Percentiles rank a stretch among this genome's conserved stretches.
These are phyloP conservation scores for Meteorus cinctellus DNA, from an alignment of 2,888 invertebrate genomes.

Conservation along the genomic window DNA sequence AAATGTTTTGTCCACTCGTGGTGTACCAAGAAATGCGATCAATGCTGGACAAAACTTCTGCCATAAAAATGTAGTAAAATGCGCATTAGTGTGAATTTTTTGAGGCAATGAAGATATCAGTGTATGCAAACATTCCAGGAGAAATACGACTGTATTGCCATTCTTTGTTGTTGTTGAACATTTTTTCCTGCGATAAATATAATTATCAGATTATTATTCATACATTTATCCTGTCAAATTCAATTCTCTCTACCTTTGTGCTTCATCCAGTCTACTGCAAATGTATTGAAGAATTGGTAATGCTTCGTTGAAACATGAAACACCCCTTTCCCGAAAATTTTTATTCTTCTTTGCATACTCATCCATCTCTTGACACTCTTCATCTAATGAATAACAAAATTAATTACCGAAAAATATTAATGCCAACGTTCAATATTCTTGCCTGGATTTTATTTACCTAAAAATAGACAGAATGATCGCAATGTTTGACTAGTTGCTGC, in stretches of 20 bases:
- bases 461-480: slow-evolving; percentile 87
- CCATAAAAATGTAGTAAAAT: slow-evolving; percentile 93
- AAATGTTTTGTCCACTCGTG: slow-evolving; percentile 87
- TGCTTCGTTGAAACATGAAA: slow-evolving; percentile 91
- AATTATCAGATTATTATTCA: slow-evolving; percentile 18
- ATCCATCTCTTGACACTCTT: slow-evolving; percentile 84
- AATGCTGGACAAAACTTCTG: slow-evolving; percentile 93
- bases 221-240: background rate
- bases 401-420: background rate
- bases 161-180: slow-evolving; percentile 71
- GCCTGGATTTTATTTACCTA: slow-evolving; percentile 75
- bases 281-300: slow-evolving; percentile 93
- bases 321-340: slow-evolving; percentile 78
- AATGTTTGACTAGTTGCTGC: slow-evolving; percentile 93
- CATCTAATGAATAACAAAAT: slow-evolving; percentile 74
- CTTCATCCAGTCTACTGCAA: slow-evolving; percentile 88
- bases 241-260: slow-evolving; percentile 78
- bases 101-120: slow-evolving; percentile 88
- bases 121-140: slow-evolving; percentile 90
- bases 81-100: slow-evolving; percentile 87
- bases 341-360: slow-evolving; percentile 70
- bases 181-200: slow-evolving; percentile 72
- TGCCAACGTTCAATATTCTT: background rate
- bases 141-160: slow-evolving; percentile 82
- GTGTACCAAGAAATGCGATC: slow-evolving; percentile 90